Base-by-base conservation (phyloP, 2,888 invertebrate species). In the Notodonta ziczac region DNA sequence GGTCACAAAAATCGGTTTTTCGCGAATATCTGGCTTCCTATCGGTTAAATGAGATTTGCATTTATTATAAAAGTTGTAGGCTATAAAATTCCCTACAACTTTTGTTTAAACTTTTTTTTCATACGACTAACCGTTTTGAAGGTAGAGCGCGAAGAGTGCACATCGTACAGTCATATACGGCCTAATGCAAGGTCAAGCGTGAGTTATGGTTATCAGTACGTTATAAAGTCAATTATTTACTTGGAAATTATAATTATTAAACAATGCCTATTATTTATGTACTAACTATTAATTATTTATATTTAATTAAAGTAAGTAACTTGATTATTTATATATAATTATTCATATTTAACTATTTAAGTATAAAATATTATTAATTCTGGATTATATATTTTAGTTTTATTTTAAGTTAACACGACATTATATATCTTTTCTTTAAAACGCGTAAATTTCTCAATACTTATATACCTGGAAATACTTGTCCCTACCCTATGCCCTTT, bases 171-270 rank as follows among this genome's bases (percentile, higher is more conserved):
- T 66, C 69, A 69, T 72, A 67, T 69, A 69, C 60, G 66, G 62
- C 58, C 68, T 66, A 72, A 72, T 73, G 70, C 67, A 72, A 65
- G 69, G 67, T 71, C 71, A 69, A 71, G 65, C 69, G 70, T 70
- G 65, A 70, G 67, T 70, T 67, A 67, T 61, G 62, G 69, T 67
- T 67, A 69, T 69, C 62, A 70, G 63, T 69, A 67, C 63, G 65
- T 65, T 65, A 65, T 65, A 68, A 66, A 66, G 64, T 61, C 24
- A 24, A 24, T 24, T 24, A 24, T 24, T 24, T 24, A 24, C 24
- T 24, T 24, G 24, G 24, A 24, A 46, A 46, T 46, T 46, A 46
- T 53, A 61, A 61, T 59, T 61, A 61, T 65, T 61, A 69, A 66
- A 58, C 66, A 64, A 64, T 66, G 63, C 57, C 63, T 44, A 68